Evolutionary conservation across 2,113 vertebrate genomes (phyloP).

Genomic region (Hemiscyllium ocellatum): DNA sequence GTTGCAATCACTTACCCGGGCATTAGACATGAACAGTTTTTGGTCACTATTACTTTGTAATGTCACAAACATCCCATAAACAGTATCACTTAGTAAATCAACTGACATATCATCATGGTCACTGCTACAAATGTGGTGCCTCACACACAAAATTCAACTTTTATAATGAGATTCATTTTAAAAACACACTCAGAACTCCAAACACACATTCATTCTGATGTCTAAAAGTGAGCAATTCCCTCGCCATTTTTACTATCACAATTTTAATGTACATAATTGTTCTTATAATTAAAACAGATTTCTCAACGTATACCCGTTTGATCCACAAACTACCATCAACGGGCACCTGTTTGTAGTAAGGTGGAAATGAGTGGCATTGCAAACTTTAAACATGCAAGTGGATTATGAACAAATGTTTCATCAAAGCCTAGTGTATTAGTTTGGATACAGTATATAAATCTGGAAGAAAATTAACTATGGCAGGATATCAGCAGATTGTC

Average conservation of each 20-base stretch:
- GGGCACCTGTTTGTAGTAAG: slow-evolving; percentile 11
- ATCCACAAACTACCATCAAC: slow-evolving; percentile 21
- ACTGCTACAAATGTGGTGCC: slow-evolving; percentile 11
- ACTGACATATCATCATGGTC: slow-evolving; percentile 27
- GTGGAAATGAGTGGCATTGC: slow-evolving; percentile 32
- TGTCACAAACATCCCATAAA: slow-evolving; percentile 34
- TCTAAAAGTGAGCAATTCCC: slow-evolving; percentile 36
- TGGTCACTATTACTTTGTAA: slow-evolving; percentile 35
- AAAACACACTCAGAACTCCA: slow-evolving; percentile 21
- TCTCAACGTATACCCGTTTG: slow-evolving; percentile 21
- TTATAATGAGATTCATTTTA: slow-evolving; percentile 22
- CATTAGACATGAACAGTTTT: slow-evolving; percentile 30
- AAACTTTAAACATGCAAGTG: slow-evolving; percentile 23
- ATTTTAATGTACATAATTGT: background rate
- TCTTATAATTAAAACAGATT: slow-evolving; percentile 31
- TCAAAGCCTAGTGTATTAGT: slow-evolving; percentile 15
- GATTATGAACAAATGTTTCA: slow-evolving; percentile 36
- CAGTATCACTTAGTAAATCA: slow-evolving; percentile 25
- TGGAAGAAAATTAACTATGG: slow-evolving; percentile 28
- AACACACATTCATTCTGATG: slow-evolving; percentile 29
- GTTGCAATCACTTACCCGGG: slow-evolving; percentile 10
- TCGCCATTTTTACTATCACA: slow-evolving; percentile 2
- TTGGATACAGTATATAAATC: slow-evolving; percentile 34
- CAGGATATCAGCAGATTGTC: slow-evolving; percentile 35
- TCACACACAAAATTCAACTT: slow-evolving; percentile 9